Evolutionary conservation across 2,113 vertebrate genomes (phyloP).

Genomic region (Pachyramphus minor): DNA sequence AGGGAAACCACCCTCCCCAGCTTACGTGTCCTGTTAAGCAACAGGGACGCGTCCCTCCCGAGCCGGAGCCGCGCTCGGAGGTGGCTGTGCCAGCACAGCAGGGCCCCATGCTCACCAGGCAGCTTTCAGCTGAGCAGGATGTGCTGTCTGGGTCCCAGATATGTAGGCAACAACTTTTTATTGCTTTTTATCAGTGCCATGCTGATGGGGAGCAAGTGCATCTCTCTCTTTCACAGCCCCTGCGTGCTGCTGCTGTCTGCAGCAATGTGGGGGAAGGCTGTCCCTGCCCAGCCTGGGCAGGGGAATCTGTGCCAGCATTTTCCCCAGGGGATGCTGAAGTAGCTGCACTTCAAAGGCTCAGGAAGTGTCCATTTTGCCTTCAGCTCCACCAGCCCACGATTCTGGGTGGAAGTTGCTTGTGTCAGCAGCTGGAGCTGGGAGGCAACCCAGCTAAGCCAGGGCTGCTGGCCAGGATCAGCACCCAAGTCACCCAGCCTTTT

Average conservation of each 20-base stretch:
- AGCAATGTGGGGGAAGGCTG: neutral
- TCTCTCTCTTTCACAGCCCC: neutral
- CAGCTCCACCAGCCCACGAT: slow-evolving; percentile 20
- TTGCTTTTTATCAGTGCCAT: neutral
- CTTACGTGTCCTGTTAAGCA: slow-evolving; percentile 22
- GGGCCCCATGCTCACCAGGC: rapidly evolving
- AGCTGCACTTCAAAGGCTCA: slow-evolving; percentile 54
- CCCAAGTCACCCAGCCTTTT: neutral
- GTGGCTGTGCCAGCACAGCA: neutral
- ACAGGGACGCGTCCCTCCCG: neutral
- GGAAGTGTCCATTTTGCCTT: slow-evolving; percentile 29
- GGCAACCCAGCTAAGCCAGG: neutral
- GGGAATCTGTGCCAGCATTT: neutral
- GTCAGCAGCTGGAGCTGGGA: slow-evolving; percentile 39
- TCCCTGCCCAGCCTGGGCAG: neutral
- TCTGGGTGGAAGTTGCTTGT: slow-evolving; percentile 25
- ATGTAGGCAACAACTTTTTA: rapidly evolving
- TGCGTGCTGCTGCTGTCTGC: neutral
- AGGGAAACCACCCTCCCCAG: neutral
- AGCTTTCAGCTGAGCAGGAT: neutral
- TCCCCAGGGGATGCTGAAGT: neutral
- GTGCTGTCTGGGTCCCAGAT: neutral
- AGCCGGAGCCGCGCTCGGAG: rapidly evolving
- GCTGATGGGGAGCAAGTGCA: neutral
- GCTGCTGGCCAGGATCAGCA: neutral